A percentile compares a stretch with the other conserved stretches of the same genome.
phyloP scores from a whole-genome alignment of 1,140 invertebrate species.

The Anoplolepis gracilipes region DNA sequence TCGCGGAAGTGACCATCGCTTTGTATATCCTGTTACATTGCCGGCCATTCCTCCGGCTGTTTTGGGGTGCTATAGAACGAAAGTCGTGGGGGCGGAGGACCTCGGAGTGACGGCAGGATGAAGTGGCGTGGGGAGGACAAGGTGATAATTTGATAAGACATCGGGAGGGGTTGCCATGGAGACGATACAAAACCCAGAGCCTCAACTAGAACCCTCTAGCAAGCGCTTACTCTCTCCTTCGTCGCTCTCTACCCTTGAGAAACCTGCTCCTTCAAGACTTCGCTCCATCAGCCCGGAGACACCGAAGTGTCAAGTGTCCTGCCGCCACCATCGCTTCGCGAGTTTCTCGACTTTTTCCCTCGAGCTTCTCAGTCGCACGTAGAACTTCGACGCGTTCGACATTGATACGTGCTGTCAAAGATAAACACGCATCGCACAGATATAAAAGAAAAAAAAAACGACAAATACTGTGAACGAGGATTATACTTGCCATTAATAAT shows the following conservation, averaged over 20 bases:
- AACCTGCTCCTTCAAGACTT: conserved; percentile 66
- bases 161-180: conserved; percentile 84
- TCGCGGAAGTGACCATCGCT: conserved; percentile 81
- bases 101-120: conserved; percentile 57
- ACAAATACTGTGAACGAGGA: not conserved
- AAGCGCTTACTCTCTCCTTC: conserved; percentile 71
- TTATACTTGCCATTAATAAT: not conserved
- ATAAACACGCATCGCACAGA: conserved; percentile 58
- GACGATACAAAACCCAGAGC: conserved; percentile 83
- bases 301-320: conserved; percentile 81
- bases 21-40: conserved; percentile 79
- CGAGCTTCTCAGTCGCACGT: not conserved
- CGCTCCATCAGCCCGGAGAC: conserved; percentile 79
- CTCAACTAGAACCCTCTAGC: conserved; percentile 73
- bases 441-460: not conserved
- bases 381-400: conserved; percentile 49
- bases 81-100: conserved; percentile 56
- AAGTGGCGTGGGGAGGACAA: conserved; percentile 79
- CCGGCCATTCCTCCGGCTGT: conserved; percentile 63
- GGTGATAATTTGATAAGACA: conserved; percentile 87
- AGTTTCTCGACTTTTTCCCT: conserved; percentile 10
- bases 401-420: conserved; percentile 65
- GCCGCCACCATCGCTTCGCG: conserved; percentile 61
- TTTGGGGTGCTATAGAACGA: conserved; percentile 47
- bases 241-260: conserved; percentile 62